Evolutionary conservation across 2,797 vertebrate genomes (phyloP), one percentile per base, ranked within the genome.

Genomic region (Pampus argenteus): DNA sequence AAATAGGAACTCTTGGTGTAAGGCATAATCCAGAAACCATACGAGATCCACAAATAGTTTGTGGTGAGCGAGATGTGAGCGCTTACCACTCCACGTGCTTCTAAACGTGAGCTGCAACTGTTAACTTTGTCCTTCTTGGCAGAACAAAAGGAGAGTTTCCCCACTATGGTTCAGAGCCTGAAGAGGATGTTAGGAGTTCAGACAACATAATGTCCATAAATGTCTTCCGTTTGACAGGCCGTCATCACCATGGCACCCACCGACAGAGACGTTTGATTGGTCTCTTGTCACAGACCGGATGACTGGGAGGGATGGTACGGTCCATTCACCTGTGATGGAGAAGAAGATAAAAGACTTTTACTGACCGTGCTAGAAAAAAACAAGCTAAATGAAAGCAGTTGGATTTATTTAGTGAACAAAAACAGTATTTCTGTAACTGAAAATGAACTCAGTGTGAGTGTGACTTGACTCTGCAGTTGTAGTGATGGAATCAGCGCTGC

Each of bases 321-420:
- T 83, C 96, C 95, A 1, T 97, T 98, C 89, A 97, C 93, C 97
- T 99, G 90, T 66, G 84, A 70, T 38, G 28, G 34, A 42, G 6
- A 25, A 48, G 17, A 42, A 9, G 22, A 48, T 22, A 26, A 38
- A 15, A 28, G n/a, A n/a, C n/a, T n/a, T n/a, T n/a, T n/a, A n/a
- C n/a, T n/a, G n/a, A n/a, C 31, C 31, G 11, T 11, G 34, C 34
- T 36, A 36, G 11, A 36, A 36, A 36, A 36, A 36, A 10, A n/a
- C n/a, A n/a, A 36, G 34, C 34, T 36, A 36, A 36, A 36, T 13
- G 10, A 36, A 36, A 36, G 34, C 34, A 36, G 34, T 13, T 36
- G 34, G 34, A 13, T 36, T 36, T 13, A 36, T 36, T 36, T 36
- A 34, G 18, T 29, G 26, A n/a, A 45, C 45, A 2, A 59, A 26